phyloP scores from a whole-genome alignment of 2,113 vertebrate genomes.

The Ovis aries region DNA sequence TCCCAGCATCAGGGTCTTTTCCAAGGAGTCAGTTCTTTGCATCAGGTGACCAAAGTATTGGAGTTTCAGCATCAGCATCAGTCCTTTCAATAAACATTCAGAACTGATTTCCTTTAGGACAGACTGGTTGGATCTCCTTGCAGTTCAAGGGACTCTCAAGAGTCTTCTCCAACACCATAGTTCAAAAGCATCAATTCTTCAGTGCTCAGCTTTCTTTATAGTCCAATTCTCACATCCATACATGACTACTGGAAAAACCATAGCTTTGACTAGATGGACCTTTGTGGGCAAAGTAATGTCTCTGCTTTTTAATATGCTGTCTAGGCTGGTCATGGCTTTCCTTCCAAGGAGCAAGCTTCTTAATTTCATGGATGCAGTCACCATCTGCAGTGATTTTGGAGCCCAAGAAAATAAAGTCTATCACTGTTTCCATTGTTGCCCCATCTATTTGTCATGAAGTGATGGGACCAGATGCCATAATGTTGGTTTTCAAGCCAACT shows the following conservation, averaged over 20 bases:
- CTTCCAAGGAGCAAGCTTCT: background rate
- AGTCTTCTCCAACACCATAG: background rate
- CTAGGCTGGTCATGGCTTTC: background rate
- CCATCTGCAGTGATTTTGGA: background rate
- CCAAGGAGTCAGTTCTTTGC: background rate
- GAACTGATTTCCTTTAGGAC: too few species aligned
- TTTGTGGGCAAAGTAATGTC: background rate
- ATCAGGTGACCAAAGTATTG: background rate
- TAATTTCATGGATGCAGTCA: background rate
- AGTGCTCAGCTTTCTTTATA: background rate
- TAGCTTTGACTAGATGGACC: background rate
- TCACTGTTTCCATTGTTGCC: background rate
- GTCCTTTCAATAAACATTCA: too few species aligned
- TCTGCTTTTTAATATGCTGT: background rate
- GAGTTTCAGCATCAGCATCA: too few species aligned
- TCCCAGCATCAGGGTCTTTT: background rate
- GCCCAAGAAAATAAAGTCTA: background rate
- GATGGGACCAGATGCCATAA: background rate
- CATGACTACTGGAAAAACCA: background rate
- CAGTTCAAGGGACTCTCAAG: background rate
- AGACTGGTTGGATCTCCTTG: background rate
- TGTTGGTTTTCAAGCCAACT: background rate
- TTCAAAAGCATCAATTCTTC: background rate
- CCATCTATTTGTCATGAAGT: background rate
- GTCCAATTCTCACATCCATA: background rate